A percentile compares a stretch with the other conserved stretches of the same genome.
These are phyloP conservation scores for Ichneumoninae sp. DNA, from an alignment of 2,888 invertebrate genomes.

Conservation along the genomic window DNA sequence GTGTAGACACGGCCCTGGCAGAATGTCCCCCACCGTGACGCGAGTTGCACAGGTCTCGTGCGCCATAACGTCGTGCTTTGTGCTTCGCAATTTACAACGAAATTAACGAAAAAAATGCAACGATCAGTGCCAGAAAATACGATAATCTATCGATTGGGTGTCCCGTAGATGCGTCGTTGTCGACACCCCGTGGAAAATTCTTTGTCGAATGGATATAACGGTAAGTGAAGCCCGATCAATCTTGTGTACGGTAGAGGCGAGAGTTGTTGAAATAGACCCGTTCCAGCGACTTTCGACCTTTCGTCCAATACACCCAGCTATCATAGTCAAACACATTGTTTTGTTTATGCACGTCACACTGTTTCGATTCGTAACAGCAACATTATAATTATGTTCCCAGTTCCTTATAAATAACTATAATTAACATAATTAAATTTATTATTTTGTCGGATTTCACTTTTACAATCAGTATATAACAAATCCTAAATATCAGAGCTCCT, in stretches of 20 bases:
- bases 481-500: no score
- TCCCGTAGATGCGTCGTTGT: background rate
- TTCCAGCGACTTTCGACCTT: constrained; percentile 78
- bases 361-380: background rate
- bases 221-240: constrained; percentile 75
- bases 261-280: constrained; percentile 71
- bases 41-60: constrained; percentile 67
- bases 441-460: no score
- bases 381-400: background rate
- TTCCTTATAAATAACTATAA: background rate
- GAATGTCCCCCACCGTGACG: constrained; percentile 67
- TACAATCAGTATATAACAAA: no score
- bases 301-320: background rate
- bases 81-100: constrained; percentile 53
- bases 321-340: background rate
- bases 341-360: background rate
- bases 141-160: constrained; percentile 11
- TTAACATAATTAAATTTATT: background rate
- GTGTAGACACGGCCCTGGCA: constrained; percentile 70
- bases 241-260: constrained; percentile 71
- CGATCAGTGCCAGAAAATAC: constrained; percentile 29
- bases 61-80: constrained; percentile 76
- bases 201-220: constrained; percentile 58
- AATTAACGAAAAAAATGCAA: constrained; percentile 36
- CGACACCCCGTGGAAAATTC: constrained; percentile 11